Base-by-base conservation (phyloP, 2,113 vertebrate species). In the Channa maculata region DNA sequence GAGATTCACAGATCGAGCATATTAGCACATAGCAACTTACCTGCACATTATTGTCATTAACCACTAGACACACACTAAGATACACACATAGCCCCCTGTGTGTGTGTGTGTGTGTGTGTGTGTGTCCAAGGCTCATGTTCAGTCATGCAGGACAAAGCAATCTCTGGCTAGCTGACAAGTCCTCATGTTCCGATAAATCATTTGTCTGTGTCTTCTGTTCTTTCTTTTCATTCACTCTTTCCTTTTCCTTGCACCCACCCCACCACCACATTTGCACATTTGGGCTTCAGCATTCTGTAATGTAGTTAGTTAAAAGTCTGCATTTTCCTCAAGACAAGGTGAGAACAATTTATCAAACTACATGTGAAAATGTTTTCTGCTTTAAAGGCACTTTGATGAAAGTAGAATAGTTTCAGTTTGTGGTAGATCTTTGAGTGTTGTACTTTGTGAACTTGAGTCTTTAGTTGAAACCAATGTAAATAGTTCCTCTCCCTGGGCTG, bases 111-210 rank as follows among this genome's bases (percentile, higher is more conserved):
- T 24, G 24, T 24, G 24, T 41, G 39, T 38, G 33, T n/a, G 74
- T 51, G 58, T 34, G 52, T 8, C 34, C 71, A 70, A 69, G 41
- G 61, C 51, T 80, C 67, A 52, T 66, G 83, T 67, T 85, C 84
- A 82, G 64, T 84, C 85, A 84, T 80, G 89, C 89, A 83, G 72
- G 59, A 80, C 87, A 83, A 85, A 88, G 80, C 85, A 88, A 89
- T 89, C 81, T 86, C 80, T 83, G 49, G 66, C 69, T 67, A 62
- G 14, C 66, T 71, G 70, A 87, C 80, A 79, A 75, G 50, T 84
- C 55, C 61, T 76, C 80, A 50, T 82, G 79, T 83, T 83, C 77
- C 72, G 77, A 72, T 83, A 85, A 80, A 88, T 88, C 79, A 63
- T 60, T 77, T 74, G 48, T 70, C 58, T 39, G 15, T 73, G 41